Evolutionary conservation across 2,888 invertebrate species (phyloP), one percentile per base, ranked within the genome.

Genomic region (Acronicta psi): DNA sequence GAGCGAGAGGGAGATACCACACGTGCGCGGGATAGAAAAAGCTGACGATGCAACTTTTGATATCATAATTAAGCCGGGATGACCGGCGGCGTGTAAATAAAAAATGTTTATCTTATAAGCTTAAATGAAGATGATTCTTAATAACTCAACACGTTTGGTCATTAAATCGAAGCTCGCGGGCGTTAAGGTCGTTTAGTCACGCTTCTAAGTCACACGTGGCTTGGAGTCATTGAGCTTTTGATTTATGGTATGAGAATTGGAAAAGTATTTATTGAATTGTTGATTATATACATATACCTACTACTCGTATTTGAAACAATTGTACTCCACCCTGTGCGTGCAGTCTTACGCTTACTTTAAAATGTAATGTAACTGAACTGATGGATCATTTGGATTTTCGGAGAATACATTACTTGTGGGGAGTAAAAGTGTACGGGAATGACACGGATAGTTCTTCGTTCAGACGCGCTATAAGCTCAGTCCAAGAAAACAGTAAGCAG

Each of bases 11-110:
- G 79, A 77, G 65, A 79, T 83, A 86, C 56, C 58, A 44, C 67
- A 74, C 73, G 77, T 83, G 81, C 81, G 78, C 75, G 81, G 58
- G 83, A 77, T 71, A 72, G 84, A 89, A 77, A 70, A 83, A 81
- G 85, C 80, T 86, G 85, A 85, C 84, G 81, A 82, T 80, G 86
- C 86, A 87, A 83, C 88, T 90, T 90, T 92, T 93, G 93, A 93
- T 93, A 92, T 91, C 91, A 89, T 93, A 92, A 93, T 93, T 92
- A 92, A 89, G 85, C 79, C 67, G 76, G 75, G 79, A 77, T 80
- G 81, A 78, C 77, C 73, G 80, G 77, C 80, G 81, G 84, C 80
- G 80, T 73, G 82, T 81, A 84, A 82, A 87, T 87, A 88, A 84
- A 86, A 86, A 89, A 87, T 91, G 87, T 92, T 92, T 91, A 91